Evolutionary conservation across 2,113 vertebrate species (phyloP).

Genomic region (Lophura nycthemera): DNA sequence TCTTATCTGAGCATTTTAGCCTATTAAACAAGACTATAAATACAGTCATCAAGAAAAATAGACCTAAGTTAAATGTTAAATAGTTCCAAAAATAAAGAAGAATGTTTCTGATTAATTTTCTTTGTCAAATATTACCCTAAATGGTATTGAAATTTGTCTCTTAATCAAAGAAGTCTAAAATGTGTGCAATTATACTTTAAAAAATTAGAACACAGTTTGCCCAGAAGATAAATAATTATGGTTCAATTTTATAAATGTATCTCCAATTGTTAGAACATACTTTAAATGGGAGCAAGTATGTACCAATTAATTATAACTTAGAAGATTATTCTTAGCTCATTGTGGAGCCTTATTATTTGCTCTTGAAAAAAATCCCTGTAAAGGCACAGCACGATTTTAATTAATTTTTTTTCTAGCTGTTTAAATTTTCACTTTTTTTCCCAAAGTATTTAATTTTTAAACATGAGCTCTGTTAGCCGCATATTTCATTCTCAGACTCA

Average conservation of each 20-base stretch:
- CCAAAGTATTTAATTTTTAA: constrained; percentile 68
- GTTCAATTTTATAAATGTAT: constrained; percentile 70
- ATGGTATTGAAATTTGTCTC: constrained; percentile 54
- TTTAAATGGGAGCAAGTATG: constrained; percentile 70
- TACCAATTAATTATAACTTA: constrained; percentile 75
- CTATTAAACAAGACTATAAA: constrained; percentile 13
- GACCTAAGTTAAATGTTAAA: constrained; percentile 18
- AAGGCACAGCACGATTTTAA: constrained; percentile 57
- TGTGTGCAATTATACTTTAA: constrained; percentile 62
- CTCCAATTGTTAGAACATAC: constrained; percentile 65
- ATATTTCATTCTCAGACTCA: constrained; percentile 48
- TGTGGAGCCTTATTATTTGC: constrained; percentile 62
- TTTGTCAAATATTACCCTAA: constrained; percentile 54
- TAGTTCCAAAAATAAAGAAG: constrained; percentile 43
- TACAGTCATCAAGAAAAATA: constrained; percentile 31
- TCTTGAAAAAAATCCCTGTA: constrained; percentile 26
- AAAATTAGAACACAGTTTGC: constrained; percentile 73
- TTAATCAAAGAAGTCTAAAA: constrained; percentile 71
- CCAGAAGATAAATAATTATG: constrained; percentile 76
- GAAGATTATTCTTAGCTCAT: constrained; percentile 70
- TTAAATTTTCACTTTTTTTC: constrained; percentile 67
- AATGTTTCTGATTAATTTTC: constrained; percentile 52
- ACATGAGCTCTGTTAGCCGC: neutral
- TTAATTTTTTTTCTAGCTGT: constrained; percentile 52
- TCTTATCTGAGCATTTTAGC: constrained; percentile 13